Base-by-base conservation (phyloP, 1,140 invertebrate species). In the Bombus difficillimus region DNA sequence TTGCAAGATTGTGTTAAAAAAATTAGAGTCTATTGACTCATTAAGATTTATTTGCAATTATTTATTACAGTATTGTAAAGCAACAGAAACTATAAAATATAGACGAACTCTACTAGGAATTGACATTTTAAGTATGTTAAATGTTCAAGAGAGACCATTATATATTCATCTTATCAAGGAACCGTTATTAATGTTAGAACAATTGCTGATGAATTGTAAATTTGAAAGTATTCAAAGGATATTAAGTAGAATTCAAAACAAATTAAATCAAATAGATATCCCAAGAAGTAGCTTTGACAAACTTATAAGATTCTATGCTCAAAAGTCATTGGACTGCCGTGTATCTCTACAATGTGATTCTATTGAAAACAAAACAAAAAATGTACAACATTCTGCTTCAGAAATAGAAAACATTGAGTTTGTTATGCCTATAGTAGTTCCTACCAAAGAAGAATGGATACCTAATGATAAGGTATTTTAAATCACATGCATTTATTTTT, bases 201-300 rank as follows among this genome's bases (percentile, higher is more conserved):
- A 97, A 89, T 94, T 97, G 71, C 90, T 98, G 3, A 98, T 98
- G 97, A 97, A 97, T 89, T 96, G 96, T 1, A 97, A 97, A 92
- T 95, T 98, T 68, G 97, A 97, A 90, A 95, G 96, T 84, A 92
- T 98, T 12, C 94, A 96, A 3, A 95, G 95, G 59, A 96, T 97
- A 12, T 72, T 97, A 34, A 91, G 92, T 15, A 87, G 90, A 9
- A 88, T 96, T 3, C 75, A 87, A 10, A 86, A 91, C 1, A 82
- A 79, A 62, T 80, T 92, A 41, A 53, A 86, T 18, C 88, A 92
- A 89, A 86, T 22, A 2, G 87, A 92, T 88, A 90, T 92, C 91
- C 94, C 95, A 83, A 89, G 95, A 81, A 92, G 96, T 93, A 95
- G 95, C 90, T 96, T 97, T 3, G 97, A 98, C 91, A 94, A 96